Evolutionary conservation across 2,888 invertebrate species (phyloP), one percentile per base, ranked within the genome.

Genomic region (Tachina grossa): DNA sequence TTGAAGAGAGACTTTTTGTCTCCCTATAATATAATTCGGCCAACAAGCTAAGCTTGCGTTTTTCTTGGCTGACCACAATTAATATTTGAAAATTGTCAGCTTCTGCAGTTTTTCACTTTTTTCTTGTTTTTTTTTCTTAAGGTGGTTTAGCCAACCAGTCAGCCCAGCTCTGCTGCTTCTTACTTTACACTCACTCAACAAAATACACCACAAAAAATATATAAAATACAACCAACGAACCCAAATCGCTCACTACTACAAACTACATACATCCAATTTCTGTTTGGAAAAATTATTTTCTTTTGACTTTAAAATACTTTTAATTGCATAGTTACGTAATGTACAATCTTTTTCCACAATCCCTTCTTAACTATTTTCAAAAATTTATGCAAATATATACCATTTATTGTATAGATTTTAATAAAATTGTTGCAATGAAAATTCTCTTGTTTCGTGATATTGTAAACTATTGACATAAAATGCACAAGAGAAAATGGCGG

Each of bases 401-500:
- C 41, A 85, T 87, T 83, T 86, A 63, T 79, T 79, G 57, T 78
- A 66, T 66, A 82, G 31, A 83, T 79, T 87, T 81, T 55, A 74
- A 63, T 61, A 47, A 85, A 84, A 80, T 80, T 83, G 71, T 82
- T 82, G 83, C 83, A 87, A 87, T 63, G 75, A 87, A 88, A 85
- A 87, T 83, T 83, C 82, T 80, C 76, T 76, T 71, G 68, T 81
- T 84, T 81, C 72, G 69, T 85, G 84, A 83, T 87, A 86, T 87
- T 89, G 88, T 89, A 89, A 89, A 89, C 88, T 89, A 89, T 89
- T 89, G 89, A 89, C 89, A 89, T 89, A 88, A 87, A 88, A 89
- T 89, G 89, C 89, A 89, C 88, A 89, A 89, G 88, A 89, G 88
- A 89, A 89, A 89, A 89, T 89, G 89, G 89, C 89, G 89, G 89